phyloP scores from a whole-genome alignment of 2,113 vertebrate genomes.

The Entelurus aequoreus region DNA sequence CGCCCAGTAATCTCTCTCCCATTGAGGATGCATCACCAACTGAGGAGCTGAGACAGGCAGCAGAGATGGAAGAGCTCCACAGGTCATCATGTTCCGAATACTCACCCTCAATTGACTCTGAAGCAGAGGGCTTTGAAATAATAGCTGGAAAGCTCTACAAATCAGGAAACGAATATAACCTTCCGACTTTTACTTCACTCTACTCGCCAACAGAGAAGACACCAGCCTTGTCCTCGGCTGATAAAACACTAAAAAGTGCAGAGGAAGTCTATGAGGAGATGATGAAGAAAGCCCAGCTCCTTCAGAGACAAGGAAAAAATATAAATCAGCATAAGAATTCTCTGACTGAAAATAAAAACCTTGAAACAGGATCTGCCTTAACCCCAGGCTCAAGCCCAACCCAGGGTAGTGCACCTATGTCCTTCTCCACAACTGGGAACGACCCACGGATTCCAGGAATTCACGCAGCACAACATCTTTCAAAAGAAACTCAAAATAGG shows the following conservation, averaged over 20 bases:
- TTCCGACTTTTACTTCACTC: slow-evolving; percentile 95
- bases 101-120: slow-evolving; percentile 94
- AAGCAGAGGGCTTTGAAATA: slow-evolving; percentile 88
- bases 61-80: slow-evolving; percentile 98
- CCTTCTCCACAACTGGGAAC: slow-evolving; percentile 73
- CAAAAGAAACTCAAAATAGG: slow-evolving; percentile 83
- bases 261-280: slow-evolving; percentile 98
- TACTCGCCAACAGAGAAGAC: slow-evolving; percentile 90
- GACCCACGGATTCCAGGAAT: slow-evolving; percentile 80
- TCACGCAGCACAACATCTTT: slow-evolving; percentile 86
- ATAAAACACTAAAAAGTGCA: slow-evolving; percentile 92
- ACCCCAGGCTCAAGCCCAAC: slow-evolving; percentile 96
- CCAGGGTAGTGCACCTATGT: slow-evolving; percentile 84
- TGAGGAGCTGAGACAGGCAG: slow-evolving; percentile 92
- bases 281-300: slow-evolving; percentile 96
- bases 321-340: slow-evolving; percentile 65
- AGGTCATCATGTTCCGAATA: slow-evolving; percentile 97
- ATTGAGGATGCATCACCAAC: slow-evolving; percentile 97
- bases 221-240: slow-evolving; percentile 61
- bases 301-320: slow-evolving; percentile 78
- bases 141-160: slow-evolving; percentile 87
- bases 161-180: slow-evolving; percentile 93
- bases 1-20: slow-evolving; percentile 95
- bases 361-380: slow-evolving; percentile 82
- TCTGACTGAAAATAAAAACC: slow-evolving; percentile 76